phyloP scores from a whole-genome alignment of 2,888 invertebrate genomes.

The Exephanes ischioxanthus region DNA sequence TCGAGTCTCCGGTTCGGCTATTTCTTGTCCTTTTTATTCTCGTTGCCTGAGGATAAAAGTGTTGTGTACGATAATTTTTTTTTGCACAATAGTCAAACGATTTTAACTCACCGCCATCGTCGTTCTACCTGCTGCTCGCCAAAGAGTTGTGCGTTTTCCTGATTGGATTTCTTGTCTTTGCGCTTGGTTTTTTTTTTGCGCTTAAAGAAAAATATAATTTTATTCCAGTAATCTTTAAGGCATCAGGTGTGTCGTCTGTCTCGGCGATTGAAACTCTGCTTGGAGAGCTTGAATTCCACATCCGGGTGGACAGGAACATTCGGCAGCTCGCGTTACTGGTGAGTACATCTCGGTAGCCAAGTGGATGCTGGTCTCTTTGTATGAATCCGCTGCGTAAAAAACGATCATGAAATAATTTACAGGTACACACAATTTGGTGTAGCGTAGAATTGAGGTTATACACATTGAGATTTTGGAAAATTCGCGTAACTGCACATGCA shows the following conservation, averaged over 20 bases:
- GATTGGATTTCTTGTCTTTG: slow-evolving; percentile 86
- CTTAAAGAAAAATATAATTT: slow-evolving; percentile 77
- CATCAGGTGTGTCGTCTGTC: slow-evolving; percentile 75
- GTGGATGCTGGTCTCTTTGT: too few relatives aligned
- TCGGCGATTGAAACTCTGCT: too few relatives aligned
- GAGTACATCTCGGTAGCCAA: too few relatives aligned
- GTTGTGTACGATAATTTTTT: not conserved
- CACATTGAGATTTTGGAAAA: too few relatives aligned
- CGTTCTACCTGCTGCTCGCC: slow-evolving; percentile 78
- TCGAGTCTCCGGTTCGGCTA: slow-evolving; percentile 81
- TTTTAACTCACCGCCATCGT: slow-evolving; percentile 75
- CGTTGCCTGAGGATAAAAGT: slow-evolving; percentile 69
- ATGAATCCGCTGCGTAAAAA: too few relatives aligned
- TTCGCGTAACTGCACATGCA: too few relatives aligned
- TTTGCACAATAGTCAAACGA: not conserved
- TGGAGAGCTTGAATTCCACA: too few relatives aligned
- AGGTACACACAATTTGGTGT: too few relatives aligned
- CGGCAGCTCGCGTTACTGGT: too few relatives aligned
- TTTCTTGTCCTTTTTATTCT: slow-evolving; percentile 82
- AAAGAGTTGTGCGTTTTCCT: slow-evolving; percentile 85
- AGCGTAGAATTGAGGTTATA: too few relatives aligned
- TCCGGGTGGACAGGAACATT: too few relatives aligned
- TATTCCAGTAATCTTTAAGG: slow-evolving; percentile 51
- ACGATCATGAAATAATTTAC: too few relatives aligned
- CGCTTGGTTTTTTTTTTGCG: slow-evolving; percentile 85